Conservation (phyloP, 2,888 invertebrate genomes). For the Antheraea yamamai region DNA sequence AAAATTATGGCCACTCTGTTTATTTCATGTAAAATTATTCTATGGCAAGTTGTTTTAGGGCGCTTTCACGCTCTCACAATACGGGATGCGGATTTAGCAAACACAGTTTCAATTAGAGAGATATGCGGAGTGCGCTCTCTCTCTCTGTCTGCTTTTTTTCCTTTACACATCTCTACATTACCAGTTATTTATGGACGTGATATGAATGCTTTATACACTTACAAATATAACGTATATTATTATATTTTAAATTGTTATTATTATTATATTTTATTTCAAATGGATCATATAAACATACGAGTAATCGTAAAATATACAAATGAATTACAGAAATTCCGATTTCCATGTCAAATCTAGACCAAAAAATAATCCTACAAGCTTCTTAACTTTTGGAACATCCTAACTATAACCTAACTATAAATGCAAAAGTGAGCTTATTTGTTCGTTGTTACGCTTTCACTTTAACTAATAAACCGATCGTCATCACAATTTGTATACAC, state of each 20-base stretch:
- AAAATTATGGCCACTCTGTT: slow-evolving; percentile 16
- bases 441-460: too few relatives aligned
- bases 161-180: not conserved
- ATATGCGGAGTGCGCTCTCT: slow-evolving; percentile 43
- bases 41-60: slow-evolving; percentile 44
- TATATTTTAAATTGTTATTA: not conserved
- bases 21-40: slow-evolving; percentile 27
- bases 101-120: slow-evolving; percentile 75
- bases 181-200: not conserved
- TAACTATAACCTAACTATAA: too few relatives aligned
- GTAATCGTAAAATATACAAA: too few relatives aligned
- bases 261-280: not conserved
- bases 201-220: not conserved
- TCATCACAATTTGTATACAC: too few relatives aligned
- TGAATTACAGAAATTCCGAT: too few relatives aligned
- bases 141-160: slow-evolving; percentile 4
- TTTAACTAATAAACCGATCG: too few relatives aligned
- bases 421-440: too few relatives aligned
- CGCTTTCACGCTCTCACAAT: slow-evolving; percentile 71
- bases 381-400: too few relatives aligned
- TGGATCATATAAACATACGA: too few relatives aligned
- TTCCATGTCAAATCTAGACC: too few relatives aligned
- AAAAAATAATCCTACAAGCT: too few relatives aligned
- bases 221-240: not conserved
- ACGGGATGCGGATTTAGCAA: slow-evolving; percentile 69